A percentile compares a stretch with the other conserved stretches of the same genome.
Evolutionary conservation across 1,140 invertebrate species (phyloP).

Genomic region (Streblospio benedicti): DNA sequence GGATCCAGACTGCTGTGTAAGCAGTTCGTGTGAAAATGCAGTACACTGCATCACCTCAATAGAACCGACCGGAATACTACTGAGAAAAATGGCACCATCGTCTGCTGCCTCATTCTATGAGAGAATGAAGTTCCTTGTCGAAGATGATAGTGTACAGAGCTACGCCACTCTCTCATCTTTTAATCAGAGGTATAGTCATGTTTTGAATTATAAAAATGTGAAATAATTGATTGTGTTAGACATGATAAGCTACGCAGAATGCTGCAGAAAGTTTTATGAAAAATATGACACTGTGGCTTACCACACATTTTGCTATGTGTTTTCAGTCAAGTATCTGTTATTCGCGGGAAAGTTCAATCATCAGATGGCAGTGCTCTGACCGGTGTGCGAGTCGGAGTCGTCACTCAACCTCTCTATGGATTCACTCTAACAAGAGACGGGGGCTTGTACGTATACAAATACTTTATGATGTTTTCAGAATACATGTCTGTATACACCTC

Average conservation of each 20-base stretch:
- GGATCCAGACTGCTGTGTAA: constrained; percentile 88
- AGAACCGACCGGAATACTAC: constrained; percentile 80
- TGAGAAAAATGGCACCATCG: constrained; percentile 86
- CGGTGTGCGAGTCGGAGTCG: constrained; percentile 88
- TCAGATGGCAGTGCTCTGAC: constrained; percentile 81
- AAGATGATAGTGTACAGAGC: constrained; percentile 92
- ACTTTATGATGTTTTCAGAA: neutral
- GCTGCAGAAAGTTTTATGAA: too few relatives aligned
- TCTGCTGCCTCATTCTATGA: constrained; percentile 96
- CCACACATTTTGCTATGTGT: too few relatives aligned
- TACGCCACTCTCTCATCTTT: constrained; percentile 89
- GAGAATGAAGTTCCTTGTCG: constrained; percentile 94
- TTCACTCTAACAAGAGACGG: constrained; percentile 86
- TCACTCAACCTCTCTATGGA: constrained; percentile 79
- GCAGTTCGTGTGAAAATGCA: constrained; percentile 65
- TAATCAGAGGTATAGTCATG: constrained; percentile 79
- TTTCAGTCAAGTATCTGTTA: constrained; percentile 85
- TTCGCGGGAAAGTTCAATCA: constrained; percentile 85
- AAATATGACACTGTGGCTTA: too few relatives aligned
- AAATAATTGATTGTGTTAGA: too few relatives aligned
- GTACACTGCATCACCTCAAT: constrained; percentile 82
- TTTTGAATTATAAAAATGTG: too few relatives aligned
- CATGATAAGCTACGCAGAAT: too few relatives aligned
- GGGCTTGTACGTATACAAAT: constrained; percentile 78
- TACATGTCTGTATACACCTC: neutral